Base-by-base conservation (phyloP, 1,140 invertebrate genomes). In the Heliothis subflexa region DNA sequence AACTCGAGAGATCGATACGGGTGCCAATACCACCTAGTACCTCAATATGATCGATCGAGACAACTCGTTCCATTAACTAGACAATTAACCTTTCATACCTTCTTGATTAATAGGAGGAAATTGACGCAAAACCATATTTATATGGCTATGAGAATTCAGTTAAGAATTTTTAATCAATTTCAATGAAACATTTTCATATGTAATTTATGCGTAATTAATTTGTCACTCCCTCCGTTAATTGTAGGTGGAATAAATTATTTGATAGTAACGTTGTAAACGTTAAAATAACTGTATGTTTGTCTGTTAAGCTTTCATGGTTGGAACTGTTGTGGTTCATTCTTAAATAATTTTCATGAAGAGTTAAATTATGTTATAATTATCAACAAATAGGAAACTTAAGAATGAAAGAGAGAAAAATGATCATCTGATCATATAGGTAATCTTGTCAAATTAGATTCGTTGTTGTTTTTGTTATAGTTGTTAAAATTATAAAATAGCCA, bases 131-230 rank as follows among this genome's bases (percentile, higher is more conserved):
- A 61, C 10, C 57, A 13, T 33, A 33, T 33, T 5, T n/a, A 33
- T 33, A 61, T 61, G 14, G 57, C 1, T 11, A 14, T 14, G 13
- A 61, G 54, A 55, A 61, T 61, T 61, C 21, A 61, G 57, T 61
- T 61, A n/a, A 61, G 57, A 33, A 61, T n/a, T 61, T 12, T 61
- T 21, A 55, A 55, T 55, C 18, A 55, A 55, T 55, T 55, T 55
- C 18, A 21, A 21, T 3, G 54, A 55, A 21, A 1, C 54, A 21
- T 21, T 9, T 2, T 9, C 33, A 21, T 21, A 55, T 55, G 18
- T 52, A 2, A 52, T n/a, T n/a, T n/a, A n/a, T n/a, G n/a, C n/a
- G n/a, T 55, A 21, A 55, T 21, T 55, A 55, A 21, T 21, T 55
- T 55, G 10, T 21, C 52, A 16, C 16, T 55, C 18, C n/a, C 52